Base-by-base conservation (phyloP, 1,140 invertebrate species). In the Drosophila lowei region DNA sequence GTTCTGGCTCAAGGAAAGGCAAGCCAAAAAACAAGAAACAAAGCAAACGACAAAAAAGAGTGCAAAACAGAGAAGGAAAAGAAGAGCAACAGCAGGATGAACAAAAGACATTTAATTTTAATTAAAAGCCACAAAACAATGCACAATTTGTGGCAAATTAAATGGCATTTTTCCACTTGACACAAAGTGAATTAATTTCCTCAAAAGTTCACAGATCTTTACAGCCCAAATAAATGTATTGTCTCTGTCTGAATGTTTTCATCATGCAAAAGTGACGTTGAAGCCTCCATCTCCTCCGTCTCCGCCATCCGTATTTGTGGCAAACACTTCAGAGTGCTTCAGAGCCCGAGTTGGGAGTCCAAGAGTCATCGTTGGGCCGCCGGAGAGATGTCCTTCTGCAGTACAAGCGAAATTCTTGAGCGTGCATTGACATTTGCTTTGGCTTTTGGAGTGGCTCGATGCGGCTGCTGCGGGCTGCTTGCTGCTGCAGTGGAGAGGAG, bases 311-410 rank as follows among this genome's bases (percentile, higher is more conserved):
- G 9, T 9, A 30, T 62, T 16, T 49, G 48, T 46, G 61, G 43
- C 43, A 72, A 68, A 66, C 80, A 85, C 80, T 84, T 85, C 72
- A 85, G 60, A 34, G 57, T 79, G 75, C 79, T 83, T 78, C n/a
- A n/a, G n/a, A n/a, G n/a, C n/a, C n/a, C n/a, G 23, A 52, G 56
- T 43, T 65, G 54, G 65, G 68, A 28, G 73, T 38, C 11, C 34
- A 38, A 38, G 34, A 34, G 30, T 34, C 30, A 34, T 34, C 30
- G 30, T 4, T 34, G 30, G 30, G 9, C 30, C 11, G 9, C 30
- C 30, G 30, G 57, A 63, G 53, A 88, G 88, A 86, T 86, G 83
- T 86, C 83, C 83, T 86, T 86, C 83, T 86, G 83, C 78, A 55
- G 66, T 76, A 66, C 78, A 78, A 76, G 56, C 34, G 23, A 88